Conservation (phyloP, 1,140 invertebrate genomes). For the Bombus ignitus region DNA sequence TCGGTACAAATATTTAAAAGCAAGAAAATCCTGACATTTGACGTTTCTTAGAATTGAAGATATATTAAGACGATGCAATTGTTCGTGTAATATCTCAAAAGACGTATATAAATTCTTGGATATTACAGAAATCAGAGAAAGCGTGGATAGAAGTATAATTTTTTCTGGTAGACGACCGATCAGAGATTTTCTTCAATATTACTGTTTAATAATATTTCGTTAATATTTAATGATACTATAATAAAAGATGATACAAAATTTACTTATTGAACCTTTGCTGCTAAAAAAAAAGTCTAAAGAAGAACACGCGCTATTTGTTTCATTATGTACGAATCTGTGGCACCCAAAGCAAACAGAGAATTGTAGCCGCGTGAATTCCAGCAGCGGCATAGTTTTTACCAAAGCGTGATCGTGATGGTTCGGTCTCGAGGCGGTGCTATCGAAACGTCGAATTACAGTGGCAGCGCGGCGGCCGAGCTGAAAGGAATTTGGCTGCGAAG, state of each 20-base stretch:
- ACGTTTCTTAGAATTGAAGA: too few relatives aligned
- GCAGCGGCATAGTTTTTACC: background rate
- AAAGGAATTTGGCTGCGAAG: slow-evolving; percentile 22
- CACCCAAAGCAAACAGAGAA: background rate
- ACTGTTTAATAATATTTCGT: too few relatives aligned
- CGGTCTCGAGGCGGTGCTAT: background rate
- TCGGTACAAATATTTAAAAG: background rate
- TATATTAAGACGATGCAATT: too few relatives aligned
- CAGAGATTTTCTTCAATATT: too few relatives aligned
- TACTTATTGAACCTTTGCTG: too few relatives aligned
- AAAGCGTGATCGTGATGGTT: background rate
- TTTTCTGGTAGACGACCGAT: too few relatives aligned
- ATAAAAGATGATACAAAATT: too few relatives aligned
- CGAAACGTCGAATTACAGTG: slow-evolving; percentile 8
- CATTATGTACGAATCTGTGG: background rate
- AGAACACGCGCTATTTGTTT: background rate
- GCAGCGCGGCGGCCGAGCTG: slow-evolving; percentile 10
- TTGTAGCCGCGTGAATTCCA: background rate
- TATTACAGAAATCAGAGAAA: too few relatives aligned
- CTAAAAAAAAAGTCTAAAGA: background rate
- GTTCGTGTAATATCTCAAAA: too few relatives aligned
- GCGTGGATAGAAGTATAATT: too few relatives aligned
- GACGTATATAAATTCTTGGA: too few relatives aligned
- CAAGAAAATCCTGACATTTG: background rate
- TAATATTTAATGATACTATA: too few relatives aligned